Base-by-base conservation (phyloP, 2,797 vertebrate species). In the Platyrinchus mystaceus region DNA sequence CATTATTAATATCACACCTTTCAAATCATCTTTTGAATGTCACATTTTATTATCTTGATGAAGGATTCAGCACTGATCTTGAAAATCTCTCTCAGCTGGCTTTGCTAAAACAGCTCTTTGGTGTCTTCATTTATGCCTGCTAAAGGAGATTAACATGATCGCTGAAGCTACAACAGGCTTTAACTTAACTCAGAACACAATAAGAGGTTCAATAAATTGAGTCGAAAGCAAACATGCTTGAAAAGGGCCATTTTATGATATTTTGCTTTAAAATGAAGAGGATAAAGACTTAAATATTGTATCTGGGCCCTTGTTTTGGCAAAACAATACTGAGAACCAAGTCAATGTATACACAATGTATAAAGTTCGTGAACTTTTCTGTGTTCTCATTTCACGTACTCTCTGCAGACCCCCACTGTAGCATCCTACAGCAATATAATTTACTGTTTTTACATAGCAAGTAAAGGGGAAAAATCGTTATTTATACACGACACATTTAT, bases 391-490 rank as follows among this genome's bases (percentile, higher is more conserved):
- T 87, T 79, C 5, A 49, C 23, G 19, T 37, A 7, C 3, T 66
- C 12, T 49, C 9, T 37, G 16, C 14, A 70, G 19, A 47, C 24
- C 9, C 2, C 9, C 12, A 18, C 12, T 55, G 5, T 22, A 46
- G 6, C 24, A 76, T 10, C 5, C 6, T 50, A 46, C 20, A 81
- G n/a, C 22, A 81, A 78, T 17, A 78, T 52, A 36, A 32, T 19
- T 21, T 58, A 63, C 10, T 68, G 12, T 4, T 68, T 86, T 69
- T 70, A 19, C 13, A 17, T 21, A 32, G 8, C 5, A 86, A 78
- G 4, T 24, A 59, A 28, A 12, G 4, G 11, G 17, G 12, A 41
- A 36, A 16, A 69, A 68, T 4, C 0, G 1, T 26, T 39, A 28
- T 13, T 63, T 76, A 88, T 63, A 3, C 8, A 67, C 12, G 21